phyloP scores from a whole-genome alignment of 2,113 vertebrate species.

The Salvator merianae region DNA sequence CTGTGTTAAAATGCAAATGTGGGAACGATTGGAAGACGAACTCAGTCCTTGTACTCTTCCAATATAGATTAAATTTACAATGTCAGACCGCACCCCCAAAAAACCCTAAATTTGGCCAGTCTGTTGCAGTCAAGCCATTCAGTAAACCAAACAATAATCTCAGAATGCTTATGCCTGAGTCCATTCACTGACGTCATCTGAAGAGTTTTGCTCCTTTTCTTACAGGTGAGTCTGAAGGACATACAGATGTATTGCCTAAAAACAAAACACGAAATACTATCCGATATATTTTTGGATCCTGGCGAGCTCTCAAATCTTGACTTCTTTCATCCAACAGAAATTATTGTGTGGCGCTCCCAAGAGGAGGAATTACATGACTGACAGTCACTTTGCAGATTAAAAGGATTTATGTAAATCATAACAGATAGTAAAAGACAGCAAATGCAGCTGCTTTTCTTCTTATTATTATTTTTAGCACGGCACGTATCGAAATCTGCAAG shows the following conservation, averaged over 20 bases:
- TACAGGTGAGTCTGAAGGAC: background rate
- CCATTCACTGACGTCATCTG: background rate
- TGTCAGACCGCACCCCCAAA: no score
- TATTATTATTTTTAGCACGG: background rate
- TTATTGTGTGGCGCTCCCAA: background rate
- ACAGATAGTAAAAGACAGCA: background rate
- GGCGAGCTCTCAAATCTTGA: background rate
- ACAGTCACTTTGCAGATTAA: background rate
- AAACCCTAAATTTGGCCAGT: no score
- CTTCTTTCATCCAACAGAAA: background rate
- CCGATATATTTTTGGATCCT: background rate
- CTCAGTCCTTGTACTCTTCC: no score
- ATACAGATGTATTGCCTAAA: background rate
- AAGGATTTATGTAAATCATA: conserved; percentile 4
- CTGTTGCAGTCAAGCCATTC: background rate
- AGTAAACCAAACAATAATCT: background rate
- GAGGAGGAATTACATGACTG: background rate
- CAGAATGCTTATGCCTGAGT: background rate
- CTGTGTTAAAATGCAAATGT: no score
- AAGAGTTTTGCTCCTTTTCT: background rate
- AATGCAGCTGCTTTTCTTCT: background rate
- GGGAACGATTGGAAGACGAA: no score
- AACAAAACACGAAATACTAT: background rate
- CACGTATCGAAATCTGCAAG: background rate
- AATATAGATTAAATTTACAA: no score